Evolutionary conservation across 2,888 invertebrate genomes (phyloP).

Genomic region (Drosophila meridiana): DNA sequence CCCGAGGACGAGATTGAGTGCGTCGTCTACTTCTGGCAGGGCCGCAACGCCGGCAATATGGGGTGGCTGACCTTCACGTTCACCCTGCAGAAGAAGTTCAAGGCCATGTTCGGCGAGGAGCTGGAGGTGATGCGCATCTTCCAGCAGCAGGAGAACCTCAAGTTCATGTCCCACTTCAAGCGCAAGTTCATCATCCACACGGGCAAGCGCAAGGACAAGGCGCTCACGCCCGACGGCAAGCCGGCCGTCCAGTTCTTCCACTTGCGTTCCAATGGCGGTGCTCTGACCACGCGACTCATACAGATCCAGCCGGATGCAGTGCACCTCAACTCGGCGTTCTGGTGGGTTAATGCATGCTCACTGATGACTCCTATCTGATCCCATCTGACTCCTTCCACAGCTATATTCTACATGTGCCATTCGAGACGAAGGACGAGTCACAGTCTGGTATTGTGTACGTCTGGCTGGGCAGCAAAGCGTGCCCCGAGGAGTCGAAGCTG

Average conservation of each 20-base stretch:
- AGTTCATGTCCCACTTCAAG: constrained; percentile 99
- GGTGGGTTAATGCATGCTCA: constrained; percentile 84
- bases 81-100: constrained; percentile 96
- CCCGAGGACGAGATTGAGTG: constrained; percentile 89
- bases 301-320: constrained; percentile 95
- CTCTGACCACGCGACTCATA: constrained; percentile 95
- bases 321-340: constrained; percentile 96
- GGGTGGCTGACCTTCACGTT: constrained; percentile 99
- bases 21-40: constrained; percentile 99
- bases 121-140: constrained; percentile 98
- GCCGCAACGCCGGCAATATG: constrained; percentile 98
- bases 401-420: constrained; percentile 96
- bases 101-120: constrained; percentile 94
- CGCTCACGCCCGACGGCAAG: constrained; percentile 84
- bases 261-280: constrained; percentile 97
- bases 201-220: constrained; percentile 90
- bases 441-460: constrained; percentile 96
- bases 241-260: constrained; percentile 95
- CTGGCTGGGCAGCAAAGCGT: constrained; percentile 95
- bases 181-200: constrained; percentile 96
- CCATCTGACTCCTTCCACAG: constrained; percentile 77
- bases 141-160: constrained; percentile 99
- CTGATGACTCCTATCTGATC: too few species aligned
- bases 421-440: constrained; percentile 92
- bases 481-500: constrained; percentile 93